Evolutionary conservation across 2,113 vertebrate genomes (phyloP).

Genomic region (Siniperca knerii): DNA sequence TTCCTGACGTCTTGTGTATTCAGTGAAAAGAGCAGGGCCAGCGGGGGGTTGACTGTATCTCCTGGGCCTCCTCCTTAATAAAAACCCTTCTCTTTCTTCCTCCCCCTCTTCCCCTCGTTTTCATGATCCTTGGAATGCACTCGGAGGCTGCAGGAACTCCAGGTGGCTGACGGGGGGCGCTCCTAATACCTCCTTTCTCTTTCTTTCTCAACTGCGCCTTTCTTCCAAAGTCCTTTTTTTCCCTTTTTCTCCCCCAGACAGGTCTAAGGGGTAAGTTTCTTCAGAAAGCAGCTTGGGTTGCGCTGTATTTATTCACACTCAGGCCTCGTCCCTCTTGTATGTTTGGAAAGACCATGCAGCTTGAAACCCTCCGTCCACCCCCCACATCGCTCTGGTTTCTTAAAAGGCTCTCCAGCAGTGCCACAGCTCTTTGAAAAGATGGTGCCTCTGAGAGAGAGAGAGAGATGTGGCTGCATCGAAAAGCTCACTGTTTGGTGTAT

Average conservation of each 20-base stretch:
- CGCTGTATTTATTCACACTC: conserved; percentile 59
- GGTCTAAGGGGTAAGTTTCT: conserved; percentile 51
- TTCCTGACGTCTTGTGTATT: conserved; percentile 75
- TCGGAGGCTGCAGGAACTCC: conserved; percentile 62
- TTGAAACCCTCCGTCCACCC: conserved; percentile 56
- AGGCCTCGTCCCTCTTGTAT: conserved; percentile 35
- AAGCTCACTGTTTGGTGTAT: conserved; percentile 41
- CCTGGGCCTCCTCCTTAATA: conserved; percentile 70
- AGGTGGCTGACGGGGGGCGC: conserved; percentile 59
- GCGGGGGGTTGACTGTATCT: conserved; percentile 66
- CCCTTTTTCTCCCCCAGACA: conserved; percentile 19
- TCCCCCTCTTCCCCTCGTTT: conserved; percentile 28
- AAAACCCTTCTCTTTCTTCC: conserved; percentile 49
- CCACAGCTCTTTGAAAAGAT: conserved; percentile 60
- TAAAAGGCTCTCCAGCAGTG: conserved; percentile 71
- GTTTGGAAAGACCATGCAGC: conserved; percentile 62
- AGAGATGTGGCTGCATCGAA: conserved; percentile 46
- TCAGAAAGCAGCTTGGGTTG: conserved; percentile 47
- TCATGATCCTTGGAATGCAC: conserved; percentile 70
- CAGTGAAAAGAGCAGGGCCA: conserved; percentile 70
- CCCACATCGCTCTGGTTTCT: conserved; percentile 50
- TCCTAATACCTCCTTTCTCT: conserved; percentile 62
- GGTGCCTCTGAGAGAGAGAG: conserved; percentile 34
- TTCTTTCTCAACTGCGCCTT: conserved; percentile 28
- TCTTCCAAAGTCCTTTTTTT: conserved; percentile 14